A percentile compares a stretch with the other conserved stretches of the same genome.
Conservation (phyloP, 2,113 vertebrate species). For the Ammodytes dubius region DNA sequence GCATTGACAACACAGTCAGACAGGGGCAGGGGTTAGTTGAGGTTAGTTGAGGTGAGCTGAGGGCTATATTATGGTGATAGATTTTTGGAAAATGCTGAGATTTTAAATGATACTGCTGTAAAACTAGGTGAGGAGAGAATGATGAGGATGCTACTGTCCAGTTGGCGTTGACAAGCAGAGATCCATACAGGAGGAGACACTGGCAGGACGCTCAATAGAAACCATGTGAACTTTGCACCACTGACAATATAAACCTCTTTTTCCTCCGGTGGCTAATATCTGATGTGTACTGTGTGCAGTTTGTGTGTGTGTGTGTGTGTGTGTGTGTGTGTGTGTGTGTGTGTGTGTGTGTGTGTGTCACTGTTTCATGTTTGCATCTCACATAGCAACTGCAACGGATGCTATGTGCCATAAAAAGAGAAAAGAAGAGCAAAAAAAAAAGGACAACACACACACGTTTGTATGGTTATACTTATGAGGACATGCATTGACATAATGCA, state of each 20-base stretch:
- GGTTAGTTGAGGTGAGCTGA: background rate
- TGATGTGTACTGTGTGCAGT: background rate
- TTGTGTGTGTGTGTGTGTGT: background rate
- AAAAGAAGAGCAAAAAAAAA: background rate
- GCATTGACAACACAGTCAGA: background rate
- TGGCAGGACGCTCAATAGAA: constrained; percentile 40
- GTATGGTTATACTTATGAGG: too few relatives aligned
- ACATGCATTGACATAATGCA: too few relatives aligned
- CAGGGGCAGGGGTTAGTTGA: background rate
- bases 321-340: too few relatives aligned
- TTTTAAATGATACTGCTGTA: constrained; percentile 6
- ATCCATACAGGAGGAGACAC: background rate
- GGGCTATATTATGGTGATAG: background rate
- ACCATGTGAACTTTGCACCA: constrained; percentile 64
- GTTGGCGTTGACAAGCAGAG: background rate
- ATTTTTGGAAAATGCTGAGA: constrained; percentile 1
- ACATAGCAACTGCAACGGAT: constrained; percentile 71
- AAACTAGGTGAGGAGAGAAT: background rate
- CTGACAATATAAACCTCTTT: constrained; percentile 77
- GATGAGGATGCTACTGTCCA: background rate
- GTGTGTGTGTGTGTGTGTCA: background rate
- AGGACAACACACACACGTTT: background rate
- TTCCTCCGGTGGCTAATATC: constrained; percentile 56
- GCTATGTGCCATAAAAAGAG: constrained; percentile 63
- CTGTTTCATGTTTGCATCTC: constrained; percentile 60